phyloP scores from a whole-genome alignment of 1,140 invertebrate genomes.

The Gryon sp. region DNA sequence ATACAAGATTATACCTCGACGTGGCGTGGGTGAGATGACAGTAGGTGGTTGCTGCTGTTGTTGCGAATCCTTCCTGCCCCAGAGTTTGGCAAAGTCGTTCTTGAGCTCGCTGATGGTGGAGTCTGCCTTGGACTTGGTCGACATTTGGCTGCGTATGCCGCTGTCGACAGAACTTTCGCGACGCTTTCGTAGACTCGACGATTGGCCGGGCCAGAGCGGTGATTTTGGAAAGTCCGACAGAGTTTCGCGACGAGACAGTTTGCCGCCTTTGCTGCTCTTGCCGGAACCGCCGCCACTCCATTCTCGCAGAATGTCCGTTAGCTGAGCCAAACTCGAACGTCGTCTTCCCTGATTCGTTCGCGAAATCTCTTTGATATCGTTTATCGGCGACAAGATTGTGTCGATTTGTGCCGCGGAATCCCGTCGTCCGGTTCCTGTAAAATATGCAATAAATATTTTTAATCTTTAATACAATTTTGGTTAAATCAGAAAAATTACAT shows the following conservation, averaged over 20 bases:
- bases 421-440: conserved; percentile 84
- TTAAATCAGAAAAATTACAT: neutral
- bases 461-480: neutral
- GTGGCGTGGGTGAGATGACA: conserved; percentile 74
- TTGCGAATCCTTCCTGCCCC: conserved; percentile 78
- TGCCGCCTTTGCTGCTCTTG: conserved; percentile 82
- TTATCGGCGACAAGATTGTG: conserved; percentile 89
- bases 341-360: conserved; percentile 85
- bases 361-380: conserved; percentile 83
- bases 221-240: conserved; percentile 88
- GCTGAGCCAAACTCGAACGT: conserved; percentile 90
- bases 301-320: conserved; percentile 91
- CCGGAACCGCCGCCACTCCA: conserved; percentile 87
- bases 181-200: conserved; percentile 82
- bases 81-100: conserved; percentile 85
- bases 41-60: conserved; percentile 76
- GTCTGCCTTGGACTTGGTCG: conserved; percentile 84
- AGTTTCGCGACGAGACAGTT: conserved; percentile 89
- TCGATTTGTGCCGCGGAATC: conserved; percentile 94
- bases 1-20: conserved; percentile 74
- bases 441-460: conserved; percentile 5
- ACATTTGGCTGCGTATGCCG: conserved; percentile 87
- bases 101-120: conserved; percentile 86
- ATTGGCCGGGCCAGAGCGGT: conserved; percentile 84
- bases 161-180: conserved; percentile 91